Conservation (phyloP, 2,113 vertebrate genomes). For the Jacana jacana region DNA sequence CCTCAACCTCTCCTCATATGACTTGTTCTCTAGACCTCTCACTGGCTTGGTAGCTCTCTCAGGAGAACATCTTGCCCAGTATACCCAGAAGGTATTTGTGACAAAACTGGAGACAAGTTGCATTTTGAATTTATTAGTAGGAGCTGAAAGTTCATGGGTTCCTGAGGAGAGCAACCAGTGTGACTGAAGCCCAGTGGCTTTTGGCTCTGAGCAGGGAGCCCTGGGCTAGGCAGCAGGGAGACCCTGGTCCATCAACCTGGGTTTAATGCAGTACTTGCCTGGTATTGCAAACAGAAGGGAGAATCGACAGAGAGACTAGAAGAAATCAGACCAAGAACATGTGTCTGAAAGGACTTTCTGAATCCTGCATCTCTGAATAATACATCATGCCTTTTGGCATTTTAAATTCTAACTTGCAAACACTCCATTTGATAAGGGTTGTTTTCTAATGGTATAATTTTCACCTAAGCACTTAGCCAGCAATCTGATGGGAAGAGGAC, state of each 20-base stretch:
- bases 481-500: background rate
- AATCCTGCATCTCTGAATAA: background rate
- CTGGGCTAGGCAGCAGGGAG: fast-evolving
- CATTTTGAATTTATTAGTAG: background rate
- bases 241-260: fast-evolving
- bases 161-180: background rate
- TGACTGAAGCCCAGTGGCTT: background rate
- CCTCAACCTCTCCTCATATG: too few species aligned
- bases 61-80: background rate
- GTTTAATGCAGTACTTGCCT: background rate
- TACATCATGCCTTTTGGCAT: background rate
- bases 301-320: background rate
- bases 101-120: background rate
- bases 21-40: too few species aligned
- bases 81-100: background rate
- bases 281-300: background rate
- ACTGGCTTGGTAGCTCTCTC: too few species aligned
- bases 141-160: background rate
- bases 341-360: background rate
- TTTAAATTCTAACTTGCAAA: background rate
- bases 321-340: background rate
- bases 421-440: background rate
- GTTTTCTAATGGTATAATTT: background rate
- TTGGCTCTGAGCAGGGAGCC: background rate
- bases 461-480: background rate